Evolutionary conservation across 2,113 vertebrate species (phyloP), one percentile per base, ranked within the genome.

Genomic region (Todiramphus chloris): DNA sequence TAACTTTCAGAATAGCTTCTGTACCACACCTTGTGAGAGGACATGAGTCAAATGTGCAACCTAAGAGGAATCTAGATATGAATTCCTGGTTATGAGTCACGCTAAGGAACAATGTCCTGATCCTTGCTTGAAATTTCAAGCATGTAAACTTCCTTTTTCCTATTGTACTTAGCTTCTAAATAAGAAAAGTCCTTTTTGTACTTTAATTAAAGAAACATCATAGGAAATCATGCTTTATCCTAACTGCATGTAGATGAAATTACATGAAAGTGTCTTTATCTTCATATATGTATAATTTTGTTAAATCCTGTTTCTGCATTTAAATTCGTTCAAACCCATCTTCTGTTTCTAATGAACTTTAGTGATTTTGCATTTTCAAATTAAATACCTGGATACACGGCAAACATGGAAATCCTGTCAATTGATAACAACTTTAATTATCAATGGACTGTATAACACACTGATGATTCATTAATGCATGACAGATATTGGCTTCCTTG

Each of bases 81-180:
- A 95, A 96, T 98, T 96, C 95, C 96, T 97, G 96, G 83, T 90
- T 96, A 90, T 93, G 86, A 95, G 66, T 97, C 96, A 97, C 25
- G 10, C 39, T 80, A 44, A 93, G 43, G 76, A 96, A 96, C 95
- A 96, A 95, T 92, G 85, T 87, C 75, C 91, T 95, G 75, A 83
- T 96, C 73, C 33, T 91, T 79, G 62, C 76, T 93, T 96, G 70
- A 91, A 73, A 63, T 51, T 4, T 1, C 50, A 89, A 88, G 91
- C 37, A 35, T 89, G 75, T 94, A 96, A 97, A 97, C 95, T 98
- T 97, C 97, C 97, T 96, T 94, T 66, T 96, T 94, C 94, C 95
- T 88, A 93, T 96, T 95, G 87, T 92, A 33, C 70, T 92, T 80
- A 63, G 33, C 48, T 92, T 93, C 59, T 86, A 75, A 83, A 93